phyloP scores from a whole-genome alignment of 2,888 invertebrate genomes.

The Sarcophaga caerulescens region DNA sequence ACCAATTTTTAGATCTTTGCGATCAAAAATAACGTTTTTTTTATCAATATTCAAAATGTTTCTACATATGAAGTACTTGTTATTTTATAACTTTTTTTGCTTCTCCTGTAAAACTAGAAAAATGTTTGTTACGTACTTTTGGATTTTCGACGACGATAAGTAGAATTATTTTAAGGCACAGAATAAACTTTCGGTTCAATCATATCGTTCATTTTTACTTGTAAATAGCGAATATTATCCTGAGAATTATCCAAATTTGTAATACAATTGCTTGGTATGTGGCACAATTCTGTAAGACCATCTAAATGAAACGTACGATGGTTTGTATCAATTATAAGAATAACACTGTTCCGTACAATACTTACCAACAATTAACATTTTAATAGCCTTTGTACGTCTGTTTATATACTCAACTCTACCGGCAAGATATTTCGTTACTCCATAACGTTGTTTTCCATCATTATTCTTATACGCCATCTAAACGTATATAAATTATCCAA shows the following conservation, averaged over 20 bases:
- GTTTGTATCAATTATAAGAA: background rate
- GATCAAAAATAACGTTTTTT: no score
- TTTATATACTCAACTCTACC: constrained; percentile 73
- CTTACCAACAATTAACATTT: constrained; percentile 71
- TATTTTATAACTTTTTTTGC: no score
- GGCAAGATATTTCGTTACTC: constrained; percentile 67
- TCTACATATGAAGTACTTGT: no score
- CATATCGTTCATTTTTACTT: constrained; percentile 54
- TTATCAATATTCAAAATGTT: no score
- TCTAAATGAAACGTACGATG: constrained; percentile 28
- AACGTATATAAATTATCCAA: no score
- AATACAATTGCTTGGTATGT: constrained; percentile 30
- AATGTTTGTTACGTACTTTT: no score
- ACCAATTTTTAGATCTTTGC: no score
- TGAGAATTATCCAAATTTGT: constrained; percentile 45
- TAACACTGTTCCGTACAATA: background rate
- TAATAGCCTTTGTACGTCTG: constrained; percentile 72
- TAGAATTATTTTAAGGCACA: background rate
- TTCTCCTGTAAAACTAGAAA: no score
- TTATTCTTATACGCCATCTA: constrained; percentile 26
- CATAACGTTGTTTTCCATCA: background rate
- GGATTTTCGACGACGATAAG: no score
- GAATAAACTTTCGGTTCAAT: constrained; percentile 39
- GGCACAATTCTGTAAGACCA: constrained; percentile 36
- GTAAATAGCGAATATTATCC: constrained; percentile 16